Percentiles rank a stretch among this genome's conserved stretches.
phyloP scores from a whole-genome alignment of 1,140 invertebrate species.

The Drosophila ironensis region DNA sequence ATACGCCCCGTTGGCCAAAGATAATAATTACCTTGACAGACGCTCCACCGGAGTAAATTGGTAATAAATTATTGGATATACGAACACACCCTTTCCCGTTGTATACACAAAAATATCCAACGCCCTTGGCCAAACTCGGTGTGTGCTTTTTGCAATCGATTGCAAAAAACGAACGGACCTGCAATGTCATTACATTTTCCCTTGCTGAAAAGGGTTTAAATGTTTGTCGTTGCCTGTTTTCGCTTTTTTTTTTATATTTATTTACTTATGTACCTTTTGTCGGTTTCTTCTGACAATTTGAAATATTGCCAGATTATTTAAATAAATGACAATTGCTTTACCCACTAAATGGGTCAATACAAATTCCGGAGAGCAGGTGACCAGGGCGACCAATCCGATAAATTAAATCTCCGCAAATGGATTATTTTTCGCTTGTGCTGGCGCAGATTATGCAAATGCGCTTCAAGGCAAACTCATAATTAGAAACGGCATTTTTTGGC shows the following conservation, averaged over 20 bases:
- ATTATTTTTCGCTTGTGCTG: constrained; percentile 15
- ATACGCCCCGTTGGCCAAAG: constrained; percentile 48
- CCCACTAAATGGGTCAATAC: constrained; percentile 16
- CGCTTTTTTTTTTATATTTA: too few species aligned
- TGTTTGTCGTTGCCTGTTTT: too few species aligned
- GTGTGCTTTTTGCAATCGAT: constrained; percentile 41
- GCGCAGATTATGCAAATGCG: constrained; percentile 30
- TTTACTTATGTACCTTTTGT: constrained; percentile 24
- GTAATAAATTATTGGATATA: constrained; percentile 63
- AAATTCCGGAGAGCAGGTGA: constrained; percentile 5
- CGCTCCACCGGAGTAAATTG: constrained; percentile 19
- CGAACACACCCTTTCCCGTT: neutral
- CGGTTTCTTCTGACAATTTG: constrained; percentile 41
- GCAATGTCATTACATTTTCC: constrained; percentile 41
- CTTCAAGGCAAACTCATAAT: constrained; percentile 14
- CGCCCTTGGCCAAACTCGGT: neutral
- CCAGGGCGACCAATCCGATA: constrained; percentile 2
- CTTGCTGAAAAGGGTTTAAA: constrained; percentile 63
- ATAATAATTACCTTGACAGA: constrained; percentile 62
- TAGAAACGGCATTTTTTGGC: constrained; percentile 10
- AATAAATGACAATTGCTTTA: constrained; percentile 48
- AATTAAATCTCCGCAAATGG: constrained; percentile 18
- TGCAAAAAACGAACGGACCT: constrained; percentile 43
- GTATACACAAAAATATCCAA: neutral
- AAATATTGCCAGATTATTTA: constrained; percentile 70